These are phyloP conservation scores for Stomorhina lunata DNA, from an alignment of 2,888 invertebrate genomes.

Conservation along the genomic window DNA sequence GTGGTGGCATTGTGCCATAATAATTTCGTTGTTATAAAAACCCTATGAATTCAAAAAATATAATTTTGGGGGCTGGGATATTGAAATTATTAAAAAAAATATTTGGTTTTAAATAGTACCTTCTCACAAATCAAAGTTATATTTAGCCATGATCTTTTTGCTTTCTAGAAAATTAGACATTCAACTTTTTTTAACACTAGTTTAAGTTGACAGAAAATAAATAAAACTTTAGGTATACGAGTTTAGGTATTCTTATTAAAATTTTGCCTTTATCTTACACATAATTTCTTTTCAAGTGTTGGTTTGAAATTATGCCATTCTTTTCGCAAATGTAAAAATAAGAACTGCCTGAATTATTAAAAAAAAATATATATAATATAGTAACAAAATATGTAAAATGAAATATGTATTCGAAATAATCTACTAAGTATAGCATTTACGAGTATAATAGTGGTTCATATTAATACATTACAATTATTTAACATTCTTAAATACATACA, in stretches of 20 bases:
- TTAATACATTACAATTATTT: slow-evolving; percentile 15
- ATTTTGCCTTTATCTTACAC: too few relatives aligned
- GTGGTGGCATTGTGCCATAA: slow-evolving; percentile 48
- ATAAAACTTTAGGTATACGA: too few relatives aligned
- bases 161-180: too few relatives aligned
- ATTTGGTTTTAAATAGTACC: neutral
- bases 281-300: neutral
- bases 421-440: too few relatives aligned
- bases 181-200: too few relatives aligned
- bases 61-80: neutral
- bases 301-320: neutral
- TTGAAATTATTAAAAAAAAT: neutral
- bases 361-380: neutral
- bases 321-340: too few relatives aligned
- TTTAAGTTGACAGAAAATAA: too few relatives aligned
- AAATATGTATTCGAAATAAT: too few relatives aligned
- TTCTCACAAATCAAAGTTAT: too few relatives aligned
- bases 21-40: slow-evolving; percentile 25
- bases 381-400: neutral
- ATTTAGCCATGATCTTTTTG: too few relatives aligned
- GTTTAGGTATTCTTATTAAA: too few relatives aligned
- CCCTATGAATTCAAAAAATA: neutral
- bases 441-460: too few relatives aligned
- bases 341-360: neutral
- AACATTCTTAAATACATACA: slow-evolving; percentile 23